Evolutionary conservation across 2,113 vertebrate species (phyloP).

Genomic region (Silurus meridionalis): DNA sequence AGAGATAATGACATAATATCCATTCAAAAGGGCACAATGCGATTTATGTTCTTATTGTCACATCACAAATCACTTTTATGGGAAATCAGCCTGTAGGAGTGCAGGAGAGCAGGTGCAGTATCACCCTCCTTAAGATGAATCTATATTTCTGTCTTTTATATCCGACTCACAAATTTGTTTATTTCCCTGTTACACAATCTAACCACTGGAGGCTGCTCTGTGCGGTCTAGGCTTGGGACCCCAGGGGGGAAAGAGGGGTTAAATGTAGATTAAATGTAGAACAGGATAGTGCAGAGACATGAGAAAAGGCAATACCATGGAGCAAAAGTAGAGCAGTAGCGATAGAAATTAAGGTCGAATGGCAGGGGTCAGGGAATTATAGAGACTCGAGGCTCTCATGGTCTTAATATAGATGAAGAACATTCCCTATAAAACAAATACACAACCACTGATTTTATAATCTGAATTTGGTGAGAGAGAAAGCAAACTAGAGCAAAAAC

Average conservation of each 20-base stretch:
- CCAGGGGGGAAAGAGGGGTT: background rate
- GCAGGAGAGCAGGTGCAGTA: background rate
- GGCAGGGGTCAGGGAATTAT: constrained; percentile 37
- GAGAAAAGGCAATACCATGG: background rate
- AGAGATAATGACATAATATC: constrained; percentile 36
- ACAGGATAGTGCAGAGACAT: background rate
- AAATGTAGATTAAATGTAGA: background rate
- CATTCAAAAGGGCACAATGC: constrained; percentile 22
- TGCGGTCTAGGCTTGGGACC: background rate
- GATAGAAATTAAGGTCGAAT: background rate
- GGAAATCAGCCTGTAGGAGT: background rate
- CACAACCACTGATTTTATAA: background rate
- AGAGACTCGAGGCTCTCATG: constrained; percentile 4
- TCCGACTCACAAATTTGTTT: background rate
- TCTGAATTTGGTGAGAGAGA: background rate
- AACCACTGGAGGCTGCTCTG: background rate
- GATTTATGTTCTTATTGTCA: background rate
- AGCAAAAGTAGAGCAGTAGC: background rate
- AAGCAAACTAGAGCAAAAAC: background rate
- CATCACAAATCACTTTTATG: constrained; percentile 22
- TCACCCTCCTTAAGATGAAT: background rate
- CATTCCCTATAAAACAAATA: background rate
- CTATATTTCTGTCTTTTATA: background rate
- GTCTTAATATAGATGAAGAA: background rate
- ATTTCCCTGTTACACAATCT: background rate